These are phyloP conservation scores for Clamator glandarius DNA, from an alignment of 2,797 vertebrate species.

Conservation along the genomic window DNA sequence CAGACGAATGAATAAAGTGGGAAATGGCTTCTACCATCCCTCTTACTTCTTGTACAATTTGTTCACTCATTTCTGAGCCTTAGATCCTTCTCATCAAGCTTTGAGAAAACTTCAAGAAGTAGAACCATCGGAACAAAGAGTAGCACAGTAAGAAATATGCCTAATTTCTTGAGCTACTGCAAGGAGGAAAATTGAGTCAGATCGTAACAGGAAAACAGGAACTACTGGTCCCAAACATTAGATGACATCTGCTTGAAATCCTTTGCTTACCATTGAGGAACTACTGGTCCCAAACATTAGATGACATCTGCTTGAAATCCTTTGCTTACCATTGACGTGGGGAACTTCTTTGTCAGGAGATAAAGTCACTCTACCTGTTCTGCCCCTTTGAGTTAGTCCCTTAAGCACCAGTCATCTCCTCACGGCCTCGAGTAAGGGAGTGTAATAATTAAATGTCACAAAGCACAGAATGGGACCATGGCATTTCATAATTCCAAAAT, in stretches of 20 bases:
- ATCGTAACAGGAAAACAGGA: background rate
- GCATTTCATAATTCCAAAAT: background rate
- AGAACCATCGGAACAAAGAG: background rate
- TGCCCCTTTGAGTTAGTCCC: background rate
- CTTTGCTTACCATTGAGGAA: background rate
- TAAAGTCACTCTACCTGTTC: conserved; percentile 5
- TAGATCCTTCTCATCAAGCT: background rate
- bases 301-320: background rate
- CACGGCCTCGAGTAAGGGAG: background rate
- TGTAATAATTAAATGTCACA: background rate
- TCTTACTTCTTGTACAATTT: background rate
- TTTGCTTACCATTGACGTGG: background rate
- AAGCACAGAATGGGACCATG: background rate
- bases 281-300: background rate
- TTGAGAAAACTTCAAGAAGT: background rate
- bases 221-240: background rate
- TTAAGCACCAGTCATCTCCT: background rate
- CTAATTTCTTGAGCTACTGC: background rate
- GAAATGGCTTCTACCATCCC: background rate
- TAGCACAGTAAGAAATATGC: background rate
- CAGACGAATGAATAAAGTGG: background rate
- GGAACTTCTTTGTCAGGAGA: background rate
- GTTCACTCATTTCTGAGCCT: background rate
- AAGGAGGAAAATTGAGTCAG: background rate
- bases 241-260: background rate